Conservation (phyloP, 2,888 invertebrate genomes). For the Chelonus formosanus region DNA sequence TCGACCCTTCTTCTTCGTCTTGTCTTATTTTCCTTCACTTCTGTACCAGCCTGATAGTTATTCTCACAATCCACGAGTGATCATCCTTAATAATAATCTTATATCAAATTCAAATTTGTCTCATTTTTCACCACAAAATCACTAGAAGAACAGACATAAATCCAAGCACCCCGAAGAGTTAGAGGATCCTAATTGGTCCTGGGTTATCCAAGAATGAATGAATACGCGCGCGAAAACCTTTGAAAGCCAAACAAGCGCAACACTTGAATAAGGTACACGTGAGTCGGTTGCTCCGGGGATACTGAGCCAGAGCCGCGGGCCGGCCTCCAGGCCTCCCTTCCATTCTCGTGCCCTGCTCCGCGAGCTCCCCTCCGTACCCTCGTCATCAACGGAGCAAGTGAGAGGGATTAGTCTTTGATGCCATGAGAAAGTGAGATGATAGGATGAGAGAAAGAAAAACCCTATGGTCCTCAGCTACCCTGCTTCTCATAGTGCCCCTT, state of each 20-base stretch:
- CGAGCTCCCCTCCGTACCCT: conserved; percentile 27
- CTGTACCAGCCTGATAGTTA: background rate
- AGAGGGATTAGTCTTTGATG: conserved; percentile 12
- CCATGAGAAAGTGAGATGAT: conserved; percentile 25
- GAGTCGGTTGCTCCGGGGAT: conserved; percentile 66
- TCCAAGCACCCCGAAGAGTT: background rate
- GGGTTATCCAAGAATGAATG: background rate
- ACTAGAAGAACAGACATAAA: background rate
- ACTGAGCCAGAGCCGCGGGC: conserved; percentile 65
- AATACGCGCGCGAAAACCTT: conserved; percentile 29
- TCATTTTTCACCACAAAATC: background rate
- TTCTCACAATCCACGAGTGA: background rate
- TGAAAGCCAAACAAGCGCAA: conserved; percentile 9
- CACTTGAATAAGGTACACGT: conserved; percentile 61
- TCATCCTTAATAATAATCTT: background rate
- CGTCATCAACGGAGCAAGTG: conserved; percentile 29
- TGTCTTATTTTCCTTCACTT: conserved; percentile 6
- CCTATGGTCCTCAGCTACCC: conserved; percentile 35
- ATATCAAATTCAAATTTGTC: background rate
- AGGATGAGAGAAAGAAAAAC: conserved; percentile 22
- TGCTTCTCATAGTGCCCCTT: conserved; percentile 17
- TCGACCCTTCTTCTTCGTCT: conserved; percentile 10
- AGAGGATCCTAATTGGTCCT: no score
- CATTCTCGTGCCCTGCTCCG: conserved; percentile 32
- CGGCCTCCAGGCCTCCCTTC: conserved; percentile 64